Percentiles rank a stretch among this genome's conserved stretches.
These are phyloP conservation scores for Halictus rubicundus DNA, from an alignment of 1,140 invertebrate species.

Conservation along the genomic window DNA sequence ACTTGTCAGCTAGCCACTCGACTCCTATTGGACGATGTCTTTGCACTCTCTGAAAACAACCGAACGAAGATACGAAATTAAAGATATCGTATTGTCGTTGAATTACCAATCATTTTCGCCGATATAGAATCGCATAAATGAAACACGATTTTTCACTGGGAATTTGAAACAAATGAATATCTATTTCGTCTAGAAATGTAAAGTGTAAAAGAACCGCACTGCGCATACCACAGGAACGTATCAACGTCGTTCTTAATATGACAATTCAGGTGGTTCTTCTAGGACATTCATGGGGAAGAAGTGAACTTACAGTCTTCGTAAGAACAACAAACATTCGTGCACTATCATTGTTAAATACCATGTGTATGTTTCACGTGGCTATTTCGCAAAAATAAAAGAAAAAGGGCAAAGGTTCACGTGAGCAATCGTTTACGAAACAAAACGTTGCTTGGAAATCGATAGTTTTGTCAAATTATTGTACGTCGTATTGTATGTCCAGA, in stretches of 20 bases:
- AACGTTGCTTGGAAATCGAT: neutral
- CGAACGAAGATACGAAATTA: conserved; percentile 35
- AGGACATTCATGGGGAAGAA: conserved; percentile 5
- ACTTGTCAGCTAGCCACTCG: conserved; percentile 53
- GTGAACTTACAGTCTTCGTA: conserved; percentile 8
- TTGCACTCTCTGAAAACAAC: conserved; percentile 37
- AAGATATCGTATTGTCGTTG: conserved; percentile 4
- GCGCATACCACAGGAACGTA: conserved; percentile 53
- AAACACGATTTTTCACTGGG: conserved; percentile 24
- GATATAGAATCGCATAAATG: neutral
- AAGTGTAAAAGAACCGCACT: conserved; percentile 19
- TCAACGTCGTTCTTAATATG: neutral
- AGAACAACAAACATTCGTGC: conserved; percentile 3
- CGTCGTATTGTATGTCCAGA: neutral
- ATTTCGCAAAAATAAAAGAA: too few relatives aligned
- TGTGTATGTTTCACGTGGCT: conserved; percentile 2
- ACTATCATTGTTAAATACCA: neutral
- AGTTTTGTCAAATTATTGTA: conserved; percentile 21
- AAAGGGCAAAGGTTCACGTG: neutral
- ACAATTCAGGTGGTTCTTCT: neutral
- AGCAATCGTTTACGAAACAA: neutral
- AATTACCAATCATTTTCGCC: neutral
- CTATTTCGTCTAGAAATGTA: conserved; percentile 2
- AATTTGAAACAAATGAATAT: conserved; percentile 31
- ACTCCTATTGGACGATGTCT: conserved; percentile 48